Percentiles rank a stretch among this genome's conserved stretches.
Conservation (phyloP, 2,888 invertebrate species). For the Cephalotes varians region DNA sequence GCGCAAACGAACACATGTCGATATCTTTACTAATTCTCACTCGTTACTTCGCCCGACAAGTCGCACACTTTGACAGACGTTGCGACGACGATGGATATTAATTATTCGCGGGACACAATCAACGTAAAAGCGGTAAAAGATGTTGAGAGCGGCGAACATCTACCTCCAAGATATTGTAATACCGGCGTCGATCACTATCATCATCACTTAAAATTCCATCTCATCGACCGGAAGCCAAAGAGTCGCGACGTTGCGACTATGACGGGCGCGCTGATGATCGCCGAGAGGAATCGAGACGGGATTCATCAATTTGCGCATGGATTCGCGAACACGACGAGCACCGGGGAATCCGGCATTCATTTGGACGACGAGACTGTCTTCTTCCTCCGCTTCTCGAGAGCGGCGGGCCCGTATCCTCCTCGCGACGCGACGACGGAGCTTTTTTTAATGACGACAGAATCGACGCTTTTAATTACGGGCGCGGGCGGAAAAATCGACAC, state of each 20-base stretch:
- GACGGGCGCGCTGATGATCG: slow-evolving; percentile 67
- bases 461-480: slow-evolving; percentile 82
- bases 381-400: slow-evolving; percentile 12
- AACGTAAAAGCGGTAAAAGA: slow-evolving; percentile 16
- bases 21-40: neutral
- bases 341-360: slow-evolving; percentile 56
- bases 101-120: slow-evolving; percentile 18
- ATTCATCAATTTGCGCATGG: slow-evolving; percentile 79
- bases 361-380: slow-evolving; percentile 48
- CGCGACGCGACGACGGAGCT: slow-evolving; percentile 54
- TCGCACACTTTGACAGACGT: neutral
- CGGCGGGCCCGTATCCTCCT: neutral
- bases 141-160: neutral
- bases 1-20: neutral
- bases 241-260: slow-evolving; percentile 52
- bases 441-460: slow-evolving; percentile 79
- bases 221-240: slow-evolving; percentile 45
- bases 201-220: slow-evolving; percentile 47
- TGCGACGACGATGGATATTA: slow-evolving; percentile 12
- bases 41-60: neutral
- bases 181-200: slow-evolving; percentile 20
- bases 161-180: slow-evolving; percentile 20
- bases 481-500: slow-evolving; percentile 42
- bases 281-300: slow-evolving; percentile 72
- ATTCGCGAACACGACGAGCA: slow-evolving; percentile 68